Evolutionary conservation across 2,797 vertebrate species (phyloP), one percentile per base, ranked within the genome.

Genomic region (Hyperoplus lanceolatus): DNA sequence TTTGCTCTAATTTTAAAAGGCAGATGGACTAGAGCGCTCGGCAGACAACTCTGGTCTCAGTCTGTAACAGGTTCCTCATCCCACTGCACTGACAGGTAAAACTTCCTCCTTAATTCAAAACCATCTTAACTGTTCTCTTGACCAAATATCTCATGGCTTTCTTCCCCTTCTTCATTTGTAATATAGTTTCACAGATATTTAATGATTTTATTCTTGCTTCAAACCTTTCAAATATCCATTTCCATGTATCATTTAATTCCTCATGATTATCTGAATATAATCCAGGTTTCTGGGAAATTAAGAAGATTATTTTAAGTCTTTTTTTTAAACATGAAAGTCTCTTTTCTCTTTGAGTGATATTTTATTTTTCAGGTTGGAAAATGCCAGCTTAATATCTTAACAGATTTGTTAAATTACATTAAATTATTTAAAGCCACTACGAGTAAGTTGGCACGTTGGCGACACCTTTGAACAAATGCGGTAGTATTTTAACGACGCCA

Each of bases 1-100:
- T 68, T 49, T 38, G 54, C 63, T 46, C 12, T 50, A 29, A 70
- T 80, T 67, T 81, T 84, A 92, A 90, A 91, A 91, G 85, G 81
- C 56, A 42, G 77, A 65, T 61, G 49, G 59, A 75, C 62, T 14
- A 0, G 78, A 73, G 77, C 0, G 2, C 51, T 72, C 50, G 49
- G 68, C 39, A 66, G 50, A 77, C 59, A 55, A 54, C 42, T 63
- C 55, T 6, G 65, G 46, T 48, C 81, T 21, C 75, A 45, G 63
- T 42, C 16, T 45, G 18, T 29, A 29, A 29, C 62, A 5, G 11
- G 11, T 29, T 75, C 67, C 21, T 78, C 55, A n/a, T 64, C 83
- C 4, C 67, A 42, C 42, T 14, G 9, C 51, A 0, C 57, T 21
- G 29, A 62, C 38, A 81, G 78, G 89, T 88, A 77, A 67, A 46